Evolutionary conservation across 1,140 invertebrate species (phyloP), one percentile per base, ranked within the genome.

Genomic region (Penaeus japonicus): DNA sequence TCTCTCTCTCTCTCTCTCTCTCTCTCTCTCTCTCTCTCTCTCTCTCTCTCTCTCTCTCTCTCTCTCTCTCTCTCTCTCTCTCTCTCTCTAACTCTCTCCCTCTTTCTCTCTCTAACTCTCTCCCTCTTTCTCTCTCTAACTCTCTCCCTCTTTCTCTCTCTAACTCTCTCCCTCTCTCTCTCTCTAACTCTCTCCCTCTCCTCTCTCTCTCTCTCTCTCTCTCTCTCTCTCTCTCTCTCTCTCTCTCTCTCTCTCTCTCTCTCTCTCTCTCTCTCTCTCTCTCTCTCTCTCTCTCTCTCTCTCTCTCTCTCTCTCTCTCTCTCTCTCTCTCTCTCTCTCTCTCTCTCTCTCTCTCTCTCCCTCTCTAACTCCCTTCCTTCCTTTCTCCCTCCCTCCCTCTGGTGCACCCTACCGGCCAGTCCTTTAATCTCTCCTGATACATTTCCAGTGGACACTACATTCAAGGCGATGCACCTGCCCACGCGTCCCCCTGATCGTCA

Each of bases 231-330:
- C 27, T 15, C 70, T 24, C 27, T 17, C 70, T n/a, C 27, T 17
- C 22, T 24, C 5, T 7, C 62, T 7, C 7, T 10, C 75, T 27
- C 3, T 5, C 35, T 35, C 2, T 15, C 30, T 27, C 10, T n/a
- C 79, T 81, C 47, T 24, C 53, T 55, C 47, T 39, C 79, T 55
- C 17, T 24, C 53, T 55, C 47, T 39, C 79, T 55, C 17, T n/a
- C 79, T 81, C 47, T n/a, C 53, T 55, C 47, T 39, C 53, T 81
- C 47, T n/a, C 79, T 81, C 30, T 24, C 79, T 81, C 47, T n/a
- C 53, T 81, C 0, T 24, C 79, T 81, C 0, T 24, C 78, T 80
- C 10, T 24, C 78, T 80, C 10, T 22, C 78, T 80, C 10, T 24
- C 78, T 80, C 53, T 35, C 10, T 53, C 53, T n/a, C 24, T 55